These are phyloP conservation scores for Boloria selene DNA, from an alignment of 2,888 invertebrate species.

Conservation along the genomic window DNA sequence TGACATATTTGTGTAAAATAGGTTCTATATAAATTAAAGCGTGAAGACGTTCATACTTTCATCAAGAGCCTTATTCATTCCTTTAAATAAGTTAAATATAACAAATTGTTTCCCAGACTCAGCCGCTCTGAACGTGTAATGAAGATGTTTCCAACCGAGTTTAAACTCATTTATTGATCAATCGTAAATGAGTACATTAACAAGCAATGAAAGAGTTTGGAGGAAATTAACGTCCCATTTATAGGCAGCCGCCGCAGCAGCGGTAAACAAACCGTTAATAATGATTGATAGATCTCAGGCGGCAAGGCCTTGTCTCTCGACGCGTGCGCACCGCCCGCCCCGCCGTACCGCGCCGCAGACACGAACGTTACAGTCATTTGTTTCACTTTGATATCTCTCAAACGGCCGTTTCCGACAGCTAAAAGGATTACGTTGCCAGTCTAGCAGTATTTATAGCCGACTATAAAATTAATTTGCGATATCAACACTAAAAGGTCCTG, in stretches of 20 bases:
- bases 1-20: no score
- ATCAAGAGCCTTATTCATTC: no score
- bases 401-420: slow-evolving; percentile 24
- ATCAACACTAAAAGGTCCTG: neutral
- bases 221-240: slow-evolving; percentile 17
- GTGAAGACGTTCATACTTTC: no score
- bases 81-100: no score
- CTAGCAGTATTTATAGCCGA: slow-evolving; percentile 17
- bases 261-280: slow-evolving; percentile 28
- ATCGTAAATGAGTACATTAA: slow-evolving; percentile 10
- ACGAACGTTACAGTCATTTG: slow-evolving; percentile 11
- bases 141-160: no score
- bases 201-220: slow-evolving; percentile 13
- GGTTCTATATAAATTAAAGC: no score
- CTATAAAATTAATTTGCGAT: slow-evolving; percentile 17
- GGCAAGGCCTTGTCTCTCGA: slow-evolving; percentile 18
- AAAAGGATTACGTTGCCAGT: slow-evolving; percentile 21
- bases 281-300: slow-evolving; percentile 27
- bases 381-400: slow-evolving; percentile 21
- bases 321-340: slow-evolving; percentile 21
- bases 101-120: no score
- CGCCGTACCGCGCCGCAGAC: neutral
- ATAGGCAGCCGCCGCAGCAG: slow-evolving; percentile 7
- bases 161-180: no score
- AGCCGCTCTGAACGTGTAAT: no score